phyloP scores from a whole-genome alignment of 2,797 vertebrate genomes.

The Sternarchorhynchus goeldii region DNA sequence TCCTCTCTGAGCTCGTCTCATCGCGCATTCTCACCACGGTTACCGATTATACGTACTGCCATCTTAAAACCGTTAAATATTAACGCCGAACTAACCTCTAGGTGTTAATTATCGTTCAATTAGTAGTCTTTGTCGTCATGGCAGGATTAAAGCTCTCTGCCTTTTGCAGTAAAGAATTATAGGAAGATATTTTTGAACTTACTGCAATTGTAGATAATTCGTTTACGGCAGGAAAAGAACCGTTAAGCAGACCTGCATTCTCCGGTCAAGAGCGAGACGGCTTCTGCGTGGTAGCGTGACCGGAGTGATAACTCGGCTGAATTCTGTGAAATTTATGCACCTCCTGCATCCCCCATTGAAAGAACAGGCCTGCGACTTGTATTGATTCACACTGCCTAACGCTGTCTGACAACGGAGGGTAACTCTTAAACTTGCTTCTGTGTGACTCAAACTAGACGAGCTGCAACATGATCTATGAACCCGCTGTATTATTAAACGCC shows the following conservation, averaged over 20 bases:
- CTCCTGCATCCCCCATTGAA: constrained; percentile 24
- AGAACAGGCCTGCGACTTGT: constrained; percentile 20
- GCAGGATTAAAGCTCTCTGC: not conserved
- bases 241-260: not conserved
- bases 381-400: constrained; percentile 32
- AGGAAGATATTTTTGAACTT: not conserved
- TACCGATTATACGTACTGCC: no score
- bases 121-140: no score
- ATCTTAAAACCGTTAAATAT: no score
- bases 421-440: not conserved
- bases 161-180: not conserved
- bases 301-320: constrained; percentile 18
- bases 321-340: constrained; percentile 24
- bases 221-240: not conserved
- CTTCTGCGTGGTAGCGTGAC: not conserved
- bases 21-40: no score
- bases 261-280: not conserved
- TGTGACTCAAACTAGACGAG: not conserved
- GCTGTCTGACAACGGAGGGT: not conserved
- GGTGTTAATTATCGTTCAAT: no score
- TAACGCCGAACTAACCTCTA: no score
- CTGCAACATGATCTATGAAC: constrained; percentile 1
- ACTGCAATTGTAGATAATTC: not conserved
- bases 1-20: no score
- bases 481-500: not conserved